Conservation (phyloP, 2,797 vertebrate species). For the Catamblyrhynchus diadema region DNA sequence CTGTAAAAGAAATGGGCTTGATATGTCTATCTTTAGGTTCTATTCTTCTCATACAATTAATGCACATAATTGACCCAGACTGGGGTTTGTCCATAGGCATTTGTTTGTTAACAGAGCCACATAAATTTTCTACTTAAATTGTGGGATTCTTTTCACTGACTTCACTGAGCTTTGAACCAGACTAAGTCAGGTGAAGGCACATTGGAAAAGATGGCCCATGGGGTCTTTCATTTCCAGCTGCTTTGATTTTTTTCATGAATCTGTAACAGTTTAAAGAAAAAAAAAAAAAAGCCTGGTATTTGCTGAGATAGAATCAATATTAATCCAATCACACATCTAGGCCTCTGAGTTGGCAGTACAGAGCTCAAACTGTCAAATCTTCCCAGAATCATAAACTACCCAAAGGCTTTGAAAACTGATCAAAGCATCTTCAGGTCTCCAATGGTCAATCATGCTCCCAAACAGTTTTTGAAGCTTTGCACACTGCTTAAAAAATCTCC, state of each 20-base stretch:
- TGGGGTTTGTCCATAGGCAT: background rate
- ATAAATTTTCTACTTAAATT: background rate
- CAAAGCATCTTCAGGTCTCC: constrained; percentile 31
- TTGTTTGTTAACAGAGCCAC: background rate
- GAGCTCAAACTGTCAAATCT: constrained; percentile 35
- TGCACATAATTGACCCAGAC: background rate
- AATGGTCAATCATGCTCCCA: background rate
- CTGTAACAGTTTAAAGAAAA: constrained; percentile 18
- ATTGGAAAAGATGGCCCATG: background rate
- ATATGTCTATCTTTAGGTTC: background rate
- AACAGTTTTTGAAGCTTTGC: background rate
- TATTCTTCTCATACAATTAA: constrained; percentile 16
- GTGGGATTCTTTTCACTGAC: background rate
- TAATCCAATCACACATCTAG: constrained; percentile 39
- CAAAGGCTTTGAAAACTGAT: constrained; percentile 55
- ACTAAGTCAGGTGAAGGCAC: constrained; percentile 28
- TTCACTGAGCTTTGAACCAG: background rate
- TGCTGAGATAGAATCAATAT: constrained; percentile 45
- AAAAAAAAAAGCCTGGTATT: constrained; percentile 5
- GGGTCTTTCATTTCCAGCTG: constrained; percentile 6
- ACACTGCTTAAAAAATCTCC: background rate
- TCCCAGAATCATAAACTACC: constrained; percentile 7
- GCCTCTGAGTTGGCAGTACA: background rate
- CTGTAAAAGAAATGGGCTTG: background rate
- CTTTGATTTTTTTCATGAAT: constrained; percentile 45